phyloP scores from a whole-genome alignment of 2,888 invertebrate genomes.

The Lithosia quadra region DNA sequence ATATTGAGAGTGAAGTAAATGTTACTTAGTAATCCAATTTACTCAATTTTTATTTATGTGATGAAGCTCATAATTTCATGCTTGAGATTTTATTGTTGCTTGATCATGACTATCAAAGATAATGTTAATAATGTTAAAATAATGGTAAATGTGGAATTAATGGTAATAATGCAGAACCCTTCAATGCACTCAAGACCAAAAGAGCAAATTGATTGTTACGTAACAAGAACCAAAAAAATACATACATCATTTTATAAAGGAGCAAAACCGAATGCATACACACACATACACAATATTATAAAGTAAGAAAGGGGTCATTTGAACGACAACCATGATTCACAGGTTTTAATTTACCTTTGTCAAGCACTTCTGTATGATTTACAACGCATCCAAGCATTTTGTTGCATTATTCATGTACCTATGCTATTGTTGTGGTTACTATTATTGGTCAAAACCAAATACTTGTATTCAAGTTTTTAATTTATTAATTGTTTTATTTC shows the following conservation, averaged over 20 bases:
- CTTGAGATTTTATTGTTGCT: not conserved
- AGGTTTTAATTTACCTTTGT: constrained; percentile 61
- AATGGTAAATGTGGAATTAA: not conserved
- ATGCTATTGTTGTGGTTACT: constrained; percentile 40
- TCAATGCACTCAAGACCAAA: not conserved
- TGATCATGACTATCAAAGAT: not conserved
- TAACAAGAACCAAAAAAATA: not conserved
- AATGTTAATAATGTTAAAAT: not conserved
- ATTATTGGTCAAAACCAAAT: constrained; percentile 28
- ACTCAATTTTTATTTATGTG: no score
- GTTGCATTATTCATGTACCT: constrained; percentile 3
- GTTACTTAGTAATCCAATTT: no score
- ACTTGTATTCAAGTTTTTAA: not conserved
- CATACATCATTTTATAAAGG: constrained; percentile 6
- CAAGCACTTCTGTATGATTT: constrained; percentile 40
- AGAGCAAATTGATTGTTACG: not conserved
- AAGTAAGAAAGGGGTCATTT: constrained; percentile 54
- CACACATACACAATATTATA: constrained; percentile 27
- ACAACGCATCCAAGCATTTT: constrained; percentile 45
- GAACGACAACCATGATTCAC: constrained; percentile 50
- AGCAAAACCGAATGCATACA: constrained; percentile 16
- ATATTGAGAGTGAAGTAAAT: no score
- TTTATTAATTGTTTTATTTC: no score
- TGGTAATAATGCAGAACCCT: not conserved
- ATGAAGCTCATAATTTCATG: not conserved